phyloP scores from a whole-genome alignment of 2,113 vertebrate species.

The Pachyramphus minor region DNA sequence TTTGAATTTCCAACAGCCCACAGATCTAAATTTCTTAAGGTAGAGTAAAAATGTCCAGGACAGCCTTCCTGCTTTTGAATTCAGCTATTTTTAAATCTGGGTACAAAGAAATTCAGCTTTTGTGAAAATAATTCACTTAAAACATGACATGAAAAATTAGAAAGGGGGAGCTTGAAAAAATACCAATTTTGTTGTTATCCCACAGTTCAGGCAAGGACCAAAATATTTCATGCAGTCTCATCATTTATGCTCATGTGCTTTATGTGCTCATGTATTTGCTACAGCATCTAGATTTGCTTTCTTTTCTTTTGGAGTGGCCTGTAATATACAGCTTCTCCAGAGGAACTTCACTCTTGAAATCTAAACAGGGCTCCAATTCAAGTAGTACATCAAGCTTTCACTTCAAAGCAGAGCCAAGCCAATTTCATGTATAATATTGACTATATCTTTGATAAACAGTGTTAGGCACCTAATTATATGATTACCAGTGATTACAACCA shows the following conservation, averaged over 20 bases:
- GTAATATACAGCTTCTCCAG: not conserved
- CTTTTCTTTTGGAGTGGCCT: not conserved
- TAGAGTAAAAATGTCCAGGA: not conserved
- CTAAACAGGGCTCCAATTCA: not conserved
- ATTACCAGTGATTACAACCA: not conserved
- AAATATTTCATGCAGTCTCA: not conserved
- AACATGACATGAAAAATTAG: not conserved
- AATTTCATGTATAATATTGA: not conserved
- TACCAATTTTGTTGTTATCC: constrained; percentile 1
- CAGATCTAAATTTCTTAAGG: not conserved
- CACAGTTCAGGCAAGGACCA: not conserved
- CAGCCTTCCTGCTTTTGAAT: not conserved
- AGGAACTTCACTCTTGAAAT: not conserved
- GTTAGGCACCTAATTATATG: not conserved
- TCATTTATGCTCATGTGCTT: not conserved
- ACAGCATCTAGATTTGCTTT: not conserved
- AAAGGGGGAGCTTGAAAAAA: not conserved
- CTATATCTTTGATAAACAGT: not conserved
- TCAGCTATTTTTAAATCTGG: not conserved
- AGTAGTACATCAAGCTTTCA: not conserved
- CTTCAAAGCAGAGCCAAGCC: not conserved
- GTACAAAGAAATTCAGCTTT: not conserved
- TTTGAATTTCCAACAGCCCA: not conserved
- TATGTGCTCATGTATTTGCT: not conserved
- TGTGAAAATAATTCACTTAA: not conserved